Evolutionary conservation across 2,797 vertebrate genomes (phyloP).

Genomic region (Ctenopoma multispine): DNA sequence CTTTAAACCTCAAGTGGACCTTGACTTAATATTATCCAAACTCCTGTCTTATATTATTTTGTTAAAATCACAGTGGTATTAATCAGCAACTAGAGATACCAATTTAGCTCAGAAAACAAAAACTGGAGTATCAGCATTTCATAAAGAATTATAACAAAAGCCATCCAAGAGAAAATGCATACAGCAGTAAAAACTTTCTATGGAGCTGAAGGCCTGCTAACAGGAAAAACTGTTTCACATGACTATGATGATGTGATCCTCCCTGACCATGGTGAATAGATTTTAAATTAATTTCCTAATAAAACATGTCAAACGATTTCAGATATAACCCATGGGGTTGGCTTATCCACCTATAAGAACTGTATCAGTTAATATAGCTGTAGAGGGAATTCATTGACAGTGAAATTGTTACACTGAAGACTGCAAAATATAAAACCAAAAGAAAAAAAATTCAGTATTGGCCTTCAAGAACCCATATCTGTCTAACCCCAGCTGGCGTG

Average conservation of each 20-base stretch:
- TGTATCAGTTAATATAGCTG: constrained; percentile 14
- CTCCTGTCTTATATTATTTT: neutral
- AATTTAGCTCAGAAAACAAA: neutral
- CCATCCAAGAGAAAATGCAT: neutral
- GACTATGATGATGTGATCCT: constrained; percentile 5
- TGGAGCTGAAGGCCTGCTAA: neutral
- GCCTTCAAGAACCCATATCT: constrained; percentile 60
- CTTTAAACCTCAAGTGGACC: no score
- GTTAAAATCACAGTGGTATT: neutral
- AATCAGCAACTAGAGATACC: neutral
- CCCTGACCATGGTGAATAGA: neutral
- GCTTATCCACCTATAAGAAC: constrained; percentile 18
- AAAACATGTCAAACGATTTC: constrained; percentile 16
- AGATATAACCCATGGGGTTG: neutral
- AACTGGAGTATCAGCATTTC: neutral
- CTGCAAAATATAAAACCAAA: constrained; percentile 42
- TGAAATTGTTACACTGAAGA: constrained; percentile 35
- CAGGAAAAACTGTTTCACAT: neutral
- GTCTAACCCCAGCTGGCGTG: constrained; percentile 66
- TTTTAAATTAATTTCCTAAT: neutral
- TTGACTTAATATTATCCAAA: neutral
- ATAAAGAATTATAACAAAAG: neutral
- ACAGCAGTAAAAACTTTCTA: constrained; percentile 1
- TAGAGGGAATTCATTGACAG: constrained; percentile 26
- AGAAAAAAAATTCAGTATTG: constrained; percentile 48